Conservation (phyloP, 2,888 invertebrate species). For the Acholoe squamosa region DNA sequence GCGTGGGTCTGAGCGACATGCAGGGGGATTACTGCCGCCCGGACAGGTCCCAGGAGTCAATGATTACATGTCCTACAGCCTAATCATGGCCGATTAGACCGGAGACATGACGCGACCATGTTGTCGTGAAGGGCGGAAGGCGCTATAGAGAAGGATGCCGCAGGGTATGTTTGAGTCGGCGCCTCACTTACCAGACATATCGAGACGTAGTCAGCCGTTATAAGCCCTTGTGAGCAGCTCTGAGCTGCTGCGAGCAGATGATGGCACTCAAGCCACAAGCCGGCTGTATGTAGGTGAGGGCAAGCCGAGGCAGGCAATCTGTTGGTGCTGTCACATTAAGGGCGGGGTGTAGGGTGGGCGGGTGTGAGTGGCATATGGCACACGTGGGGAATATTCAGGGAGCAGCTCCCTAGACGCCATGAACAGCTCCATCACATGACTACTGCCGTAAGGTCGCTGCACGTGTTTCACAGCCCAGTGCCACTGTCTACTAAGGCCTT, state of each 20-base stretch:
- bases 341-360: not conserved
- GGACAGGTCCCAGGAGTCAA: constrained; percentile 17
- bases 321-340: constrained; percentile 41
- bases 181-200: not conserved
- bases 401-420: constrained; percentile 23
- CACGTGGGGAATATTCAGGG: constrained; percentile 27
- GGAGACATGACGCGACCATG: constrained; percentile 24
- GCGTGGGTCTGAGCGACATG: not conserved
- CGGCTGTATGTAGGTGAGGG: constrained; percentile 18
- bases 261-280: not conserved
- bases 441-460: not conserved
- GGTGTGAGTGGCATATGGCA: constrained; percentile 58
- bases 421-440: not conserved
- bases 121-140: not conserved
- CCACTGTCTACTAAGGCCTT: not conserved
- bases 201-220: constrained; percentile 20
- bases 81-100: constrained; percentile 49
- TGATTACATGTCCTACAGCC: constrained; percentile 54
- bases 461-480: constrained; percentile 10
- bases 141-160: not conserved
- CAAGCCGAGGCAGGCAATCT: constrained; percentile 41
- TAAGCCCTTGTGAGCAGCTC: not conserved
- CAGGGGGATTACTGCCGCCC: not conserved
- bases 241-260: constrained; percentile 27
- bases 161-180: constrained; percentile 17